These are phyloP conservation scores for Tautogolabrus adspersus DNA, from an alignment of 2,113 vertebrate genomes.

Conservation along the genomic window DNA sequence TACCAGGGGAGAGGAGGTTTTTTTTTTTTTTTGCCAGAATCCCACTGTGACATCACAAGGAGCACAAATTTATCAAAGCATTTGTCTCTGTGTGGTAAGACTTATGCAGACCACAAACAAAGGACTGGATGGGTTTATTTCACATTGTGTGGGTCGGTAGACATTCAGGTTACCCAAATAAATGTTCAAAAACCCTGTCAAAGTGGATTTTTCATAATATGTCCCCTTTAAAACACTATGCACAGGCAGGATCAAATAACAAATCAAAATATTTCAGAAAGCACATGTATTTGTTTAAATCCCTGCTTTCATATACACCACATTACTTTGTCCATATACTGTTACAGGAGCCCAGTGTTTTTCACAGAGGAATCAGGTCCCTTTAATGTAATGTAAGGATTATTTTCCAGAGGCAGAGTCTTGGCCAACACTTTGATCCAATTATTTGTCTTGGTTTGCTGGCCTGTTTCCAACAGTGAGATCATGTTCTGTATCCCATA, in stretches of 20 bases:
- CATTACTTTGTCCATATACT: not conserved
- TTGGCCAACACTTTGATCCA: not conserved
- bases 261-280: not conserved
- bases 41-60: too few species aligned
- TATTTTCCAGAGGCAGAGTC: not conserved
- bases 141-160: too few species aligned
- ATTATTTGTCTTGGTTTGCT: not conserved
- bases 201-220: too few species aligned
- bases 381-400: conserved; percentile 3
- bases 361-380: not conserved
- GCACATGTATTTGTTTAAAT: not conserved
- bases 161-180: too few species aligned
- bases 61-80: too few species aligned
- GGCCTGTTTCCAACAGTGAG: not conserved
- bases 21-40: too few species aligned
- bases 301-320: not conserved
- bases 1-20: too few species aligned
- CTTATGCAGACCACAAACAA: too few species aligned
- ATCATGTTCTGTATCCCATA: not conserved
- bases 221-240: too few species aligned
- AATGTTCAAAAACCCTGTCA: too few species aligned
- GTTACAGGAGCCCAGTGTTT: not conserved
- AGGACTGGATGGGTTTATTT: too few species aligned
- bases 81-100: too few species aligned
- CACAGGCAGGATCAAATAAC: not conserved